These are phyloP conservation scores for Anseranas semipalmata DNA, from an alignment of 2,113 vertebrate genomes.

Conservation along the genomic window DNA sequence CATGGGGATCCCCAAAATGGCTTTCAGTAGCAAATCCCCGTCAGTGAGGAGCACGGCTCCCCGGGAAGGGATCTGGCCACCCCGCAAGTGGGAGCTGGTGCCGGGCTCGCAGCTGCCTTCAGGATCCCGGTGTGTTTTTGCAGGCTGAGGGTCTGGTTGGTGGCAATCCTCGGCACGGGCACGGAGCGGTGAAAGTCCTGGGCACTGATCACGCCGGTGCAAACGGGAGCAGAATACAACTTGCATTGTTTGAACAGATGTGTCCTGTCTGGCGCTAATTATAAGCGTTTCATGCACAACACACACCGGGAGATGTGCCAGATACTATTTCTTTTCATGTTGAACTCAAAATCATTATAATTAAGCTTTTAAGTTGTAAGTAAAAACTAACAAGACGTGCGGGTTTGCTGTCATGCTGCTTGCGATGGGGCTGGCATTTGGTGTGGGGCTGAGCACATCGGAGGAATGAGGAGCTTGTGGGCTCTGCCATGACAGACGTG, in stretches of 20 bases:
- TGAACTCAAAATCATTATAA: slow-evolving; percentile 50
- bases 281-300: background rate
- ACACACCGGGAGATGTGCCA: slow-evolving; percentile 45
- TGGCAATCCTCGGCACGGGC: background rate
- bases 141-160: background rate
- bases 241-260: slow-evolving; percentile 15
- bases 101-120: background rate
- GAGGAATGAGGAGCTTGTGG: background rate
- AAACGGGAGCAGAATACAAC: background rate
- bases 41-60: fast-evolving
- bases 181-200: background rate
- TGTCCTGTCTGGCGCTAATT: slow-evolving; percentile 50
- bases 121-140: background rate
- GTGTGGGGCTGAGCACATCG: background rate
- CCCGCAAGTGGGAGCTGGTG: background rate
- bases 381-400: background rate
- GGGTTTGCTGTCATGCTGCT: background rate
- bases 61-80: background rate
- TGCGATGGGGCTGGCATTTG: fast-evolving
- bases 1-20: background rate
- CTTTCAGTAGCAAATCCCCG: background rate
- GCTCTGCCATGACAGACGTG: fast-evolving
- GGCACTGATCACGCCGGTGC: background rate
- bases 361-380: slow-evolving; percentile 55
- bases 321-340: background rate